phyloP scores from a whole-genome alignment of 2,113 vertebrate species.

The Cichladusa arquata region DNA sequence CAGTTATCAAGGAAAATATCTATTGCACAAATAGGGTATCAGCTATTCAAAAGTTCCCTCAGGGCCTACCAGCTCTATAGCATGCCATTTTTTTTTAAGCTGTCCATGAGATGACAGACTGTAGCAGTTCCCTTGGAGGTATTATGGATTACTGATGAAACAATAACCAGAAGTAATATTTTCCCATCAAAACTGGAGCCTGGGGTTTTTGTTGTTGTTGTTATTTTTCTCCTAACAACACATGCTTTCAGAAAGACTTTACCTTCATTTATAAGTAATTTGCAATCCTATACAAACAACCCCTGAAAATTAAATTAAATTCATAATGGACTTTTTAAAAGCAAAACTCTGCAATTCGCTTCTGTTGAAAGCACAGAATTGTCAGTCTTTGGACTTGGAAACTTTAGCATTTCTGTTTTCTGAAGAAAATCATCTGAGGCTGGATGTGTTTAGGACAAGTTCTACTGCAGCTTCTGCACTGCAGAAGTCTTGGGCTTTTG shows the following conservation, averaged over 20 bases:
- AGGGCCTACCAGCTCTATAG: constrained; percentile 56
- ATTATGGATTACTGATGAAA: constrained; percentile 71
- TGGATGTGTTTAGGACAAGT: background rate
- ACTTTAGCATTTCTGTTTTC: background rate
- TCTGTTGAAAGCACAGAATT: background rate
- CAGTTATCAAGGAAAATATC: constrained; percentile 69
- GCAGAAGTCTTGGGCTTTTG: background rate
- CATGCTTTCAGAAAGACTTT: constrained; percentile 8
- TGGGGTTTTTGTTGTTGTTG: constrained; percentile 5
- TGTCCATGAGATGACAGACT: constrained; percentile 65
- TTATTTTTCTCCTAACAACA: constrained; percentile 35
- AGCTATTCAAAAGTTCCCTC: constrained; percentile 67
- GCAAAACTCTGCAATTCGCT: background rate
- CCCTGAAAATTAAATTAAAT: constrained; percentile 25
- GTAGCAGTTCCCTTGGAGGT: constrained; percentile 60
- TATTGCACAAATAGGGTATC: constrained; percentile 69
- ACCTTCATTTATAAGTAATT: constrained; percentile 4
- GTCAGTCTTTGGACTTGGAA: background rate
- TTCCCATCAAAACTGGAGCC: constrained; percentile 58
- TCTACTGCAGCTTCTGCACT: background rate
- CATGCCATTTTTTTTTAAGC: constrained; percentile 60
- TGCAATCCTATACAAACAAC: background rate
- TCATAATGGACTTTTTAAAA: background rate
- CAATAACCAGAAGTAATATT: constrained; percentile 68
- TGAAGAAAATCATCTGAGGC: background rate